Conservation (phyloP, 2,888 invertebrate species). For the Dione juno region DNA sequence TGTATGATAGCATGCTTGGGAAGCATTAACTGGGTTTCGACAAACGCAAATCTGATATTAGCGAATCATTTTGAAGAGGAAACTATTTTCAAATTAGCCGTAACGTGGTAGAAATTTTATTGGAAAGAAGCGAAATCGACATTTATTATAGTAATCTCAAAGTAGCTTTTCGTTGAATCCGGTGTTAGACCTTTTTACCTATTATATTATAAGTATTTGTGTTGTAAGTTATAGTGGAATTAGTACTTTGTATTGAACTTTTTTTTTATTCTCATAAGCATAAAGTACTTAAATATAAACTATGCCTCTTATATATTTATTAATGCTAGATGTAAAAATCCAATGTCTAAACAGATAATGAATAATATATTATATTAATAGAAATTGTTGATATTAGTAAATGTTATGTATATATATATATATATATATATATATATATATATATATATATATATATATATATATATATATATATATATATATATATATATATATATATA, state of each 20-base stretch:
- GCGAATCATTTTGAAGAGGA: conserved; percentile 64
- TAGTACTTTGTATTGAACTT: neutral
- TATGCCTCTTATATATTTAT: no score
- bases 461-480: no score
- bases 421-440: no score
- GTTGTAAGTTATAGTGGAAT: neutral
- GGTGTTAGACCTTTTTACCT: neutral
- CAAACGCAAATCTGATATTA: conserved; percentile 75
- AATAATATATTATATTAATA: no score
- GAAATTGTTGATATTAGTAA: no score
- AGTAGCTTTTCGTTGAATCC: conserved; percentile 8
- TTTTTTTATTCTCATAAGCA: neutral
- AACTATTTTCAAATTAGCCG: conserved; percentile 51
- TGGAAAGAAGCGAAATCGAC: conserved; percentile 20
- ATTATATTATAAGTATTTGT: neutral
- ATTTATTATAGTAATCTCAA: neutral
- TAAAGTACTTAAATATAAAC: no score
- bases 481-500: no score
- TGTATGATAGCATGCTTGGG: conserved; percentile 63
- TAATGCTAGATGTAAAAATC: no score
- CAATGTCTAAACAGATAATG: no score
- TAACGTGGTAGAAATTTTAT: conserved; percentile 31
- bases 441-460: no score
- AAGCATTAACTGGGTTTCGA: conserved; percentile 58
- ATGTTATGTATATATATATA: no score